Conservation (phyloP, 2,113 vertebrate species). For the Junco hyemalis region DNA sequence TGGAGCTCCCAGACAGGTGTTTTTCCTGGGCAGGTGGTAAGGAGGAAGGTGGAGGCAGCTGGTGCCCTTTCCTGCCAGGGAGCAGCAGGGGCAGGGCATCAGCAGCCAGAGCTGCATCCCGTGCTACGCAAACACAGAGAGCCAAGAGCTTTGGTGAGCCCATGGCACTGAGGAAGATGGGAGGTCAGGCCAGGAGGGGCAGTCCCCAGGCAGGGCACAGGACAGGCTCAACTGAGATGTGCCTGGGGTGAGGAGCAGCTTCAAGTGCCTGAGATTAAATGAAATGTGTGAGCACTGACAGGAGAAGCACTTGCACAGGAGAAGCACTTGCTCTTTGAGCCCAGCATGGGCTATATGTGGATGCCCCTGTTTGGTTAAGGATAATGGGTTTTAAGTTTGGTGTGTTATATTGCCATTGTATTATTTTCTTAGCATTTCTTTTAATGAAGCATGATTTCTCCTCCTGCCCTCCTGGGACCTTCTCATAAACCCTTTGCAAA, state of each 20-base stretch:
- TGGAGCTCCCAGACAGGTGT: neutral
- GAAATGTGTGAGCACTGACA: neutral
- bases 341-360: neutral
- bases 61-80: neutral
- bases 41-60: neutral
- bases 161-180: accelerated
- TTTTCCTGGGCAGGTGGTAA: neutral
- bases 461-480: neutral
- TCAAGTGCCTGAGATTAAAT: accelerated
- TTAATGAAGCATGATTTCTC: neutral
- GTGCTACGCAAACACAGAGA: accelerated
- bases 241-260: accelerated
- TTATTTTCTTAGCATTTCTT: neutral
- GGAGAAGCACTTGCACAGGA: neutral
- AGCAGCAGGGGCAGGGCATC: neutral
- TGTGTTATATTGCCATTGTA: neutral
- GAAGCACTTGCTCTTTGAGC: neutral
- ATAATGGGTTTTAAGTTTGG: neutral
- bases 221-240: accelerated
- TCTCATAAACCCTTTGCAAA: neutral
- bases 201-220: neutral
- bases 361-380: neutral
- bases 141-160: neutral
- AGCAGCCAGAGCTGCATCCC: neutral
- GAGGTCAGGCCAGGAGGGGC: neutral